These are phyloP conservation scores for Semnopithecus entellus DNA, from an alignment of 2,113 vertebrate species.

Conservation along the genomic window DNA sequence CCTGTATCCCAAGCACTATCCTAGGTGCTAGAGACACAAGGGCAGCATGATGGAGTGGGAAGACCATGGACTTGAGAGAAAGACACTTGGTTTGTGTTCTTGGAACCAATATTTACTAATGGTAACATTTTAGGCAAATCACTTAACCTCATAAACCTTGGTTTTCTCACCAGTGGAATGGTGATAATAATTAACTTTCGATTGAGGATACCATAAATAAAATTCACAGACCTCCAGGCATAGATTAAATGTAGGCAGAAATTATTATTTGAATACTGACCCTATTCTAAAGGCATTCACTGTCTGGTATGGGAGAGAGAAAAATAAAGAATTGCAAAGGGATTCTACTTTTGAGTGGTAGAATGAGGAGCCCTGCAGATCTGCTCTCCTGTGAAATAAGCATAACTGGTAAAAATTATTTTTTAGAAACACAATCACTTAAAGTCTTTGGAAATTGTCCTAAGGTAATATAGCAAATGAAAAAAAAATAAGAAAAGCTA, in stretches of 20 bases:
- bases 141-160: background rate
- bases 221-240: background rate
- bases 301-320: background rate
- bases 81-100: background rate
- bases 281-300: background rate
- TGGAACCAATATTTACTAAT: background rate
- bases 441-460: background rate
- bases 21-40: background rate
- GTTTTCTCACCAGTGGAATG: background rate
- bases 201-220: background rate
- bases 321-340: background rate
- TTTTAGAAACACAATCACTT: background rate
- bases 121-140: background rate
- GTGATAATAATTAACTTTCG: background rate
- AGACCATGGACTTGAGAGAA: background rate
- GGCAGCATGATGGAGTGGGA: background rate
- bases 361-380: background rate
- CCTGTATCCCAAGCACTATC: background rate
- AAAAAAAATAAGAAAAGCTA: constrained; percentile 16
- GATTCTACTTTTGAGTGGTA: background rate
- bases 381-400: background rate
- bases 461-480: background rate
- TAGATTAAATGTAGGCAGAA: background rate
- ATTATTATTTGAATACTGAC: constrained; percentile 1
- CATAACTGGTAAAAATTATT: background rate